Evolutionary conservation across 2,113 vertebrate genomes (phyloP).

Genomic region (Diadophis punctatus): DNA sequence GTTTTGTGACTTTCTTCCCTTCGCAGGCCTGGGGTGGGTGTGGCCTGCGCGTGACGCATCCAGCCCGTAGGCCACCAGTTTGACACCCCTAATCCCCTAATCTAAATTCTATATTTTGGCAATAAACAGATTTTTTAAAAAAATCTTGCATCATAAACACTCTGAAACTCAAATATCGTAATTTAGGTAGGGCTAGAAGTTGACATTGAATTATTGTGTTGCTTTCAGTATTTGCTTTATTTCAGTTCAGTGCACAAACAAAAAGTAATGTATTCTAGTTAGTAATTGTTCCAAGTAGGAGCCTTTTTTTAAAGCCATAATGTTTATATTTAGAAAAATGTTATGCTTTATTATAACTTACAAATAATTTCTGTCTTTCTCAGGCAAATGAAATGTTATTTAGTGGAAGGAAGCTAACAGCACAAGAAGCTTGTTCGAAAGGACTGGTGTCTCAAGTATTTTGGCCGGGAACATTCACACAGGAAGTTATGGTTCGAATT

Average conservation of each 20-base stretch:
- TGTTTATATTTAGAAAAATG: slow-evolving; percentile 47
- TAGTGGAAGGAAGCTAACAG: slow-evolving; percentile 92
- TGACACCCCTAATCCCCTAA: no score
- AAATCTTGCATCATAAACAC: neutral
- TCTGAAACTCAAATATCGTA: neutral
- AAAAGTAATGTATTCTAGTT: neutral
- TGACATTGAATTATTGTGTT: neutral
- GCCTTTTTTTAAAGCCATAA: slow-evolving; percentile 28
- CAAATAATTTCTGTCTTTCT: slow-evolving; percentile 56
- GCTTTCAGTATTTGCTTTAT: neutral
- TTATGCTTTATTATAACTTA: slow-evolving; percentile 43
- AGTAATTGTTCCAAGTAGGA: neutral
- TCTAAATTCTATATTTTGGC: neutral
- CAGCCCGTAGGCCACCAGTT: no score
- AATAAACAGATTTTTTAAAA: neutral
- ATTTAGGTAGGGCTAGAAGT: neutral
- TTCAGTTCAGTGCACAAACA: neutral
- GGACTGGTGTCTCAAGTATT: slow-evolving; percentile 97
- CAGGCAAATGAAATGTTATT: slow-evolving; percentile 98
- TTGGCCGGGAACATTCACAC: slow-evolving; percentile 94
- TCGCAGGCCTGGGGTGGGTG: no score
- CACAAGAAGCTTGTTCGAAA: slow-evolving; percentile 94
- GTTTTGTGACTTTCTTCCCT: no score
- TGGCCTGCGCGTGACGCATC: no score
- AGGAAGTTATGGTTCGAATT: slow-evolving; percentile 95